phyloP scores from a whole-genome alignment of 2,888 invertebrate genomes.

The Incurvaria masculella region DNA sequence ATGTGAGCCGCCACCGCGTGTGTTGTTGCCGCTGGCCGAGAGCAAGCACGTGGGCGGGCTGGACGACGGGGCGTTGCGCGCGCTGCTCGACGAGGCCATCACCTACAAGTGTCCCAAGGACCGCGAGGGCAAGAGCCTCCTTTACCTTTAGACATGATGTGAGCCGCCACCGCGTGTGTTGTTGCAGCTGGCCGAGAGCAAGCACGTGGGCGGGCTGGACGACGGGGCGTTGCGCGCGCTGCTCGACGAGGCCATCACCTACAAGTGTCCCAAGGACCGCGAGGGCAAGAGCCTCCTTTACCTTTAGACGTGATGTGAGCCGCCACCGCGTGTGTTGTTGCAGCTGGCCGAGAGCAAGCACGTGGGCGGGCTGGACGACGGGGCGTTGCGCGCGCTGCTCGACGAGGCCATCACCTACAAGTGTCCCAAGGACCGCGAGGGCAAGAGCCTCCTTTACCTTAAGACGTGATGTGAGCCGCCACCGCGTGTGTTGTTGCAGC shows the following conservation, averaged over 20 bases:
- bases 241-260: conserved; percentile 79
- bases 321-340: no score
- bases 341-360: conserved; percentile 41
- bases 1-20: no score
- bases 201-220: conserved; percentile 62
- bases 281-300: conserved; percentile 81
- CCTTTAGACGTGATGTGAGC: no score
- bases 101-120: conserved; percentile 84
- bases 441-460: conserved; percentile 80
- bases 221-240: conserved; percentile 74
- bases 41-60: conserved; percentile 57
- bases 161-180: no score
- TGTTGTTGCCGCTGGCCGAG: conserved; percentile 27
- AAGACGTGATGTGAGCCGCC: no score
- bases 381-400: conserved; percentile 70
- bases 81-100: conserved; percentile 78
- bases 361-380: conserved; percentile 68
- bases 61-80: conserved; percentile 74
- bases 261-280: conserved; percentile 81
- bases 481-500: background rate
- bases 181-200: conserved; percentile 33
- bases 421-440: conserved; percentile 79
- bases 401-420: conserved; percentile 85
- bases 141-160: no score
- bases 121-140: conserved; percentile 77